A percentile compares a stretch with the other conserved stretches of the same genome.
Conservation (phyloP, 2,797 vertebrate species). For the Hippopotamyrus pictus region DNA sequence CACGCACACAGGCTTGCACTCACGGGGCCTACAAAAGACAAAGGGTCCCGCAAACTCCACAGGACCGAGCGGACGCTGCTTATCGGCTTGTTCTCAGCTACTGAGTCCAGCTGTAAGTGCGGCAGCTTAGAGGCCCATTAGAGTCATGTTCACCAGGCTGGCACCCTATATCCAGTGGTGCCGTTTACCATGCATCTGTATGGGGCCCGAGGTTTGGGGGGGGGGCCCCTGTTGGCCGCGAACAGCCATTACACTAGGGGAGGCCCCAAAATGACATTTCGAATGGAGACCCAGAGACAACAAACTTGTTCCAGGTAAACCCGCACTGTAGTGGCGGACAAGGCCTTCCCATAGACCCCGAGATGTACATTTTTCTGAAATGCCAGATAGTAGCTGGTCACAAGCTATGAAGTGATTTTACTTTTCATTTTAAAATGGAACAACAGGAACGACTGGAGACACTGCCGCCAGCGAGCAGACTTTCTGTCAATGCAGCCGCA, state of each 20-base stretch:
- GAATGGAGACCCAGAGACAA: neutral
- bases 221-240: neutral
- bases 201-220: neutral
- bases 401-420: neutral
- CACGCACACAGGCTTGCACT: neutral
- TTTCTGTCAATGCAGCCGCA: constrained; percentile 23
- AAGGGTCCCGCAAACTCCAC: neutral
- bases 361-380: neutral
- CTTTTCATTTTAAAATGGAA: neutral
- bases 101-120: neutral
- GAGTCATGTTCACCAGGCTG: neutral
- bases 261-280: neutral
- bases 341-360: neutral
- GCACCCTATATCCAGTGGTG: neutral
- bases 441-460: neutral
- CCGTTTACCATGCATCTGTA: neutral
- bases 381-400: neutral
- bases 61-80: neutral
- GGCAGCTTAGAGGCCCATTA: neutral
- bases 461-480: neutral
- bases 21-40: neutral
- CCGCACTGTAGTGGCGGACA: neutral
- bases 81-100: neutral
- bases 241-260: neutral
- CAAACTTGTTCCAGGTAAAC: neutral